Evolutionary conservation across 2,888 invertebrate species (phyloP).

Genomic region (Hermodice carunculata): DNA sequence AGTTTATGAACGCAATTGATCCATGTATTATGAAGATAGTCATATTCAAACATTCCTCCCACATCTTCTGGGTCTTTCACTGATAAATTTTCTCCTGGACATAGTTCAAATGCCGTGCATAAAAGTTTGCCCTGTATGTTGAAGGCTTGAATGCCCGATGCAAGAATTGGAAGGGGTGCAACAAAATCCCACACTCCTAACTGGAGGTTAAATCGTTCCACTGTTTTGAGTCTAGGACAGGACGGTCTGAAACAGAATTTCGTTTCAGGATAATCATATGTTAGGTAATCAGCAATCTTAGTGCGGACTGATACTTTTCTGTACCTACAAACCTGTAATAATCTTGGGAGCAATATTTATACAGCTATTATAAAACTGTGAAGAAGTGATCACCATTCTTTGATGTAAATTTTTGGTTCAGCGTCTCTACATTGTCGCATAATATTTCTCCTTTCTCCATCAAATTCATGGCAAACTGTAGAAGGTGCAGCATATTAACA

Average conservation of each 20-base stretch:
- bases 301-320: too few species aligned
- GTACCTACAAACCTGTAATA: too few species aligned
- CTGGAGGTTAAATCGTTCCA: conserved; percentile 6
- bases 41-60: conserved; percentile 6
- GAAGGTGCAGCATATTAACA: too few species aligned
- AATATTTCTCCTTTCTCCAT: too few species aligned
- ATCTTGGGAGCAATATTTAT: too few species aligned
- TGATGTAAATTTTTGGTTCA: too few species aligned
- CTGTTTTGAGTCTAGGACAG: not conserved
- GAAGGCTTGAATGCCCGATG: not conserved
- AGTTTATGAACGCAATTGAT: not conserved
- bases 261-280: too few species aligned
- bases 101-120: not conserved
- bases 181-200: conserved; percentile 1
- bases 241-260: conserved; percentile 1
- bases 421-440: too few species aligned
- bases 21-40: conserved; percentile 5
- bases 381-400: too few species aligned
- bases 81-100: not conserved
- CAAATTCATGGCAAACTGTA: too few species aligned
- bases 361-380: too few species aligned
- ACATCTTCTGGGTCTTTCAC: not conserved
- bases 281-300: too few species aligned
- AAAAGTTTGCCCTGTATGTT: conserved; percentile 3
- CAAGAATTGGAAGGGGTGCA: not conserved